These are phyloP conservation scores for Sylvilagus bachmani DNA, from an alignment of 2,113 vertebrate genomes.

Conservation along the genomic window DNA sequence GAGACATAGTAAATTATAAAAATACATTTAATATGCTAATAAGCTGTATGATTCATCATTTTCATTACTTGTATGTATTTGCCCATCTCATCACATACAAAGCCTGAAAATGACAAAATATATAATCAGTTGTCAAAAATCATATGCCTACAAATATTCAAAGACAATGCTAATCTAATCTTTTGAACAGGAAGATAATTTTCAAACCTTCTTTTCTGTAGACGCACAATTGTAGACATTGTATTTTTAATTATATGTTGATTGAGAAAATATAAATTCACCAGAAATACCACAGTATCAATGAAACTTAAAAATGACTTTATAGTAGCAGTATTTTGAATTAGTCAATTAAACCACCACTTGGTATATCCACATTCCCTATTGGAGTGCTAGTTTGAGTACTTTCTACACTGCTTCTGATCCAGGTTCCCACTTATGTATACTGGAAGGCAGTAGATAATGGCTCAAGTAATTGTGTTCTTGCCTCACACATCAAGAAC, in stretches of 20 bases:
- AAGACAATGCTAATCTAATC: not conserved
- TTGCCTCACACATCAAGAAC: too few relatives aligned
- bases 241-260: not conserved
- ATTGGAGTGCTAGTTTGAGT: too few relatives aligned
- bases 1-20: not conserved
- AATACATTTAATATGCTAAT: not conserved
- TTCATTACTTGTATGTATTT: not conserved
- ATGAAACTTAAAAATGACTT: not conserved
- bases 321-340: not conserved
- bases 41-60: not conserved
- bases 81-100: not conserved
- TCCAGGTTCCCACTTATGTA: too few relatives aligned
- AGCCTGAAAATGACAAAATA: not conserved
- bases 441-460: too few relatives aligned
- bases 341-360: too few relatives aligned
- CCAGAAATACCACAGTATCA: not conserved
- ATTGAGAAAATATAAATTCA: conserved; percentile 9
- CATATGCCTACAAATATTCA: not conserved
- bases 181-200: not conserved
- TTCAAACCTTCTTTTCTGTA: not conserved
- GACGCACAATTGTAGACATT: not conserved
- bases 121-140: not conserved
- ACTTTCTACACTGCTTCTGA: too few relatives aligned
- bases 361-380: too few relatives aligned
- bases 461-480: too few relatives aligned